Evolutionary conservation across 2,888 invertebrate species (phyloP).

Genomic region (Aethes cnicana): DNA sequence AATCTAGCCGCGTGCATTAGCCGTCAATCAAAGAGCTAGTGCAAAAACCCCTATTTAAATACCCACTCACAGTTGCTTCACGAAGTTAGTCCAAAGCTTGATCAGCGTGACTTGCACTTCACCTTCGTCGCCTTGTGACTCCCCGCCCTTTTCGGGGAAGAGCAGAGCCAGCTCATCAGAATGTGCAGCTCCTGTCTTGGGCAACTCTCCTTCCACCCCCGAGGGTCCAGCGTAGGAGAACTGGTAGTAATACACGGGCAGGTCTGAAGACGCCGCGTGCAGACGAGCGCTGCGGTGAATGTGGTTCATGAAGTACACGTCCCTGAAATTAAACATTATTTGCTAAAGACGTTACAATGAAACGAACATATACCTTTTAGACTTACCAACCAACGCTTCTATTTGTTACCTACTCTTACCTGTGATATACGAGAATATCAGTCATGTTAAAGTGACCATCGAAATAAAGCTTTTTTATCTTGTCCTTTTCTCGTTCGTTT

Average conservation of each 20-base stretch:
- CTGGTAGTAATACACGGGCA: constrained; percentile 64
- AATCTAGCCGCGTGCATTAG: no score
- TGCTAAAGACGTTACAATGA: no score
- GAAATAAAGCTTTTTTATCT: constrained; percentile 62
- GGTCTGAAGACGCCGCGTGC: constrained; percentile 45
- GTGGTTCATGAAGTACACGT: constrained; percentile 66
- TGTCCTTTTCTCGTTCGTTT: constrained; percentile 51
- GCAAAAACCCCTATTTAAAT: not conserved
- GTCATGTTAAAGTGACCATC: constrained; percentile 49
- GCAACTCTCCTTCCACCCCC: constrained; percentile 54
- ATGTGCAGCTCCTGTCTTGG: constrained; percentile 65
- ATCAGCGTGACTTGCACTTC: constrained; percentile 51
- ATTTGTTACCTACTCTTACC: constrained; percentile 43
- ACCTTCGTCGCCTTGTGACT: constrained; percentile 54
- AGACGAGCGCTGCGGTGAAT: constrained; percentile 59
- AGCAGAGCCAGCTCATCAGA: constrained; percentile 69
- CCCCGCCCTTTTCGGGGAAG: constrained; percentile 48
- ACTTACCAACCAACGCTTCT: no score
- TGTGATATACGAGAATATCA: constrained; percentile 58
- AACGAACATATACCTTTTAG: no score
- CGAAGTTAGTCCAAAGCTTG: constrained; percentile 67
- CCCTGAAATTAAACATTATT: constrained; percentile 51
- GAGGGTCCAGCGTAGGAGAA: constrained; percentile 57
- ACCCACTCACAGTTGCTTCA: constrained; percentile 64
- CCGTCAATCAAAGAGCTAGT: not conserved